These are phyloP conservation scores for Symphodus melops DNA, from an alignment of 2,113 vertebrate species.

Conservation along the genomic window DNA sequence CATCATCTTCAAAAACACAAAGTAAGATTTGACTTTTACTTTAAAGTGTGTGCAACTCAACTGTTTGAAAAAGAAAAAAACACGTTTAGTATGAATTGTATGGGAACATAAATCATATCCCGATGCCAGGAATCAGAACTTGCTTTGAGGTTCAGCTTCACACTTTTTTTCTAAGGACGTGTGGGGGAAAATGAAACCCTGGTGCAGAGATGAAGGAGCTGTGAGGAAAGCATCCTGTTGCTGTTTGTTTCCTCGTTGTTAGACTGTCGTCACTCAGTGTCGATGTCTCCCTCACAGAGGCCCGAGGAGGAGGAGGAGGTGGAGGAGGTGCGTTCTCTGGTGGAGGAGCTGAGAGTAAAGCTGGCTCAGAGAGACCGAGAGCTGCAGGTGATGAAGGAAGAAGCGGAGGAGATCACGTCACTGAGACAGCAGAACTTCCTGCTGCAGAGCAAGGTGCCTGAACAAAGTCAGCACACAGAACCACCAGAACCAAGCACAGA, in stretches of 20 bases:
- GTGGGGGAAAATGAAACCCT: too few species aligned
- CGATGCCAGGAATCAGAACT: too few species aligned
- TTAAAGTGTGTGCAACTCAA: neutral
- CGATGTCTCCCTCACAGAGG: constrained; percentile 36
- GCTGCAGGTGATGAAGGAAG: constrained; percentile 79
- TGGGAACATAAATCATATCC: too few species aligned
- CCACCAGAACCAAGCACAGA: too few species aligned
- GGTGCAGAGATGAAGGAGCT: too few species aligned
- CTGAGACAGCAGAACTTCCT: constrained; percentile 90
- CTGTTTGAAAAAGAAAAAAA: too few species aligned
- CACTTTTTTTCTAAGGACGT: too few species aligned
- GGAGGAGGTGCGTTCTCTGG: constrained; percentile 73
- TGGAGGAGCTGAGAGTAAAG: constrained; percentile 79
- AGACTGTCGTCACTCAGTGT: neutral
- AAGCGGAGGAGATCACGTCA: constrained; percentile 81
- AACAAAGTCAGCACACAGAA: neutral
- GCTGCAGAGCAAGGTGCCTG: constrained; percentile 88
- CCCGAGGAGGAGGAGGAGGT: constrained; percentile 72
- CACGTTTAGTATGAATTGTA: too few species aligned
- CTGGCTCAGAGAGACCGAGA: constrained; percentile 84
- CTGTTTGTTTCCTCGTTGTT: too few species aligned
- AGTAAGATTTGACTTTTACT: constrained; percentile 10
- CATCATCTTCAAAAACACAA: constrained; percentile 9
- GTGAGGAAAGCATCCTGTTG: too few species aligned
- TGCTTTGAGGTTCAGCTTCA: too few species aligned